These are phyloP conservation scores for Morinoia aosen DNA, from an alignment of 2,888 invertebrate species.

Conservation along the genomic window DNA sequence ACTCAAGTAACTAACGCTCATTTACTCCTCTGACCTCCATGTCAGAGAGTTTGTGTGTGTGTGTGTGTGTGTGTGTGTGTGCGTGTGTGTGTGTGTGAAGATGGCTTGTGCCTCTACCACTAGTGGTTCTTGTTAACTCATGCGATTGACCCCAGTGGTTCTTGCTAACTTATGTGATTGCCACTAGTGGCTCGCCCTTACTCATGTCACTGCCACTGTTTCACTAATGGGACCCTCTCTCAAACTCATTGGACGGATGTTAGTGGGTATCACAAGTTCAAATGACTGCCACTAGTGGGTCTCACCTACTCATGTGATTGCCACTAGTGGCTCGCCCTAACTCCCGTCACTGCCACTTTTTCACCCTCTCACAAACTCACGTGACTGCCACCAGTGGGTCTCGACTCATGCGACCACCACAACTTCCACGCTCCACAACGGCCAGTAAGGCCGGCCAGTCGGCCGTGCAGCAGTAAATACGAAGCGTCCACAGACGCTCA, in stretches of 20 bases:
- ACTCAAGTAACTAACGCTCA: neutral
- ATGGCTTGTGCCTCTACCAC: too few species aligned
- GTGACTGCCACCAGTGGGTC: neutral
- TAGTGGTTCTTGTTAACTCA: neutral
- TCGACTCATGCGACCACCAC: neutral
- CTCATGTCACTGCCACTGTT: neutral
- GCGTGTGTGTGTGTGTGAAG: too few species aligned
- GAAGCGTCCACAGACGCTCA: too few species aligned
- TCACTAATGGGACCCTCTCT: too few species aligned
- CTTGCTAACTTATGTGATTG: neutral
- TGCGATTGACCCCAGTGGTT: neutral
- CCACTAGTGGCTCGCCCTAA: neutral
- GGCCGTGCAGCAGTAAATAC: too few species aligned
- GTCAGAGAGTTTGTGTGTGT: neutral
- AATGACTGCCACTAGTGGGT: neutral
- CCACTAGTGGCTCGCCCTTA: neutral
- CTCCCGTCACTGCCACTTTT: neutral
- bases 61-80: neutral
- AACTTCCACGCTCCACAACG: too few species aligned
- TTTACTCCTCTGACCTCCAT: neutral
- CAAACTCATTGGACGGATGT: too few species aligned
- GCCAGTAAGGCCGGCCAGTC: too few species aligned
- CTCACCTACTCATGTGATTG: neutral
- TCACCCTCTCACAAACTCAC: neutral
- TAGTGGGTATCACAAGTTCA: neutral